Evolutionary conservation across 2,888 invertebrate genomes (phyloP), one percentile per base, ranked within the genome.

Genomic region (Agrotis puta): DNA sequence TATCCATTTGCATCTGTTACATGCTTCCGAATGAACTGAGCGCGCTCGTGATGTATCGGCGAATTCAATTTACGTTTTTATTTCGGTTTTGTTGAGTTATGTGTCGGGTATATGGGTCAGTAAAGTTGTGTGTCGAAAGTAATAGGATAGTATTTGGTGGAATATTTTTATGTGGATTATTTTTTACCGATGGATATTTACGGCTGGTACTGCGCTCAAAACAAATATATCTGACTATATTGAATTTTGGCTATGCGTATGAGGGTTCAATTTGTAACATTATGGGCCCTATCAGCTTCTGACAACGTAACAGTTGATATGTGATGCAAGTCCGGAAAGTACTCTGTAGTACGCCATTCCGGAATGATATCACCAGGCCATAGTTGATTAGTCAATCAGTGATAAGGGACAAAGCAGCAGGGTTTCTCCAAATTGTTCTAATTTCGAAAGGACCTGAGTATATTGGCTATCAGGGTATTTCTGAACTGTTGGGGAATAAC

Each of bases 1-100:
- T 77, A 80, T 69, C 70, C 68, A 85, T 84, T 83, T 83, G 81
- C 81, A 84, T 83, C 74, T 85, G 81, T 73, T 73, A 76, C 78
- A 75, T 33, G 65, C 64, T 61, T 70, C 71, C 67, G 57, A 72
- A 82, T 69, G 58, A 54, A 83, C 74, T 77, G 67, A 70, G 56
- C 70, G 68, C n/a, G 58, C 58, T 70, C 62, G 77, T 82, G 77
- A 73, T 82, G 76, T 70, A 79, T 82, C 75, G 69, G 66, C 43
- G 62, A 69, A 80, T 84, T 82, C 79, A 74, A 82, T 83, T 79
- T 74, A 73, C 61, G 62, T 73, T 82, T 79, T 79, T 71, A 76
- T 77, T 79, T 59, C 53, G 51, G 48, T 58, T 64, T 64, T 64
- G 61, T 77, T 39, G 54, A 81, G 64, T 77, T 72, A 77, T 72